Conservation (phyloP, 2,113 vertebrate genomes). For the Periophthalmodon schlosseri region DNA sequence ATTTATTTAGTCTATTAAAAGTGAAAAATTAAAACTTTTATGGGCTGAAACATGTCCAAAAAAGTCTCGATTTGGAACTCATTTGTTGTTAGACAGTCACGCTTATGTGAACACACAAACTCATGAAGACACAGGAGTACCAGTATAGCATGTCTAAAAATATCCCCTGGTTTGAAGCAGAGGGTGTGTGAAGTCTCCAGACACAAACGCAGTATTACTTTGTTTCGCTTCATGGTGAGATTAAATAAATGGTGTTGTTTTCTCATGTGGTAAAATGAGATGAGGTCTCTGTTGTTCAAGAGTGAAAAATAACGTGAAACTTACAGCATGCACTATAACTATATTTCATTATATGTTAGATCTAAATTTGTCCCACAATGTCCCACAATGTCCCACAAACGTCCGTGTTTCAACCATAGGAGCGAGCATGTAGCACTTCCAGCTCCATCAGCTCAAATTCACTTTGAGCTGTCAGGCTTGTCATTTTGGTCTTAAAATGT, state of each 20-base stretch:
- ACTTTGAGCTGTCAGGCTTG: no score
- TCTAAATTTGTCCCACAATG: no score
- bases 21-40: background rate
- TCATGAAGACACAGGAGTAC: constrained; percentile 36
- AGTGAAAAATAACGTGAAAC: background rate
- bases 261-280: constrained; percentile 9
- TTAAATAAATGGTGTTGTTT: constrained; percentile 16
- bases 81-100: background rate
- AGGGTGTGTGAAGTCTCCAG: background rate
- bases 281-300: background rate
- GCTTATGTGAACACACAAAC: background rate
- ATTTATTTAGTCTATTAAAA: background rate
- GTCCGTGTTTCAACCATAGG: no score
- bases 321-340: background rate
- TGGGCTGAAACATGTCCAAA: background rate
- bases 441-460: no score
- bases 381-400: no score
- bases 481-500: no score
- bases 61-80: background rate
- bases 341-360: background rate
- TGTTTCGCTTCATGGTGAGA: constrained; percentile 24
- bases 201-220: constrained; percentile 27
- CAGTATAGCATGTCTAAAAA: constrained; percentile 48
- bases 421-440: no score
- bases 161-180: constrained; percentile 29